Evolutionary conservation across 2,888 invertebrate genomes (phyloP).

Genomic region (Ischnura elegans): DNA sequence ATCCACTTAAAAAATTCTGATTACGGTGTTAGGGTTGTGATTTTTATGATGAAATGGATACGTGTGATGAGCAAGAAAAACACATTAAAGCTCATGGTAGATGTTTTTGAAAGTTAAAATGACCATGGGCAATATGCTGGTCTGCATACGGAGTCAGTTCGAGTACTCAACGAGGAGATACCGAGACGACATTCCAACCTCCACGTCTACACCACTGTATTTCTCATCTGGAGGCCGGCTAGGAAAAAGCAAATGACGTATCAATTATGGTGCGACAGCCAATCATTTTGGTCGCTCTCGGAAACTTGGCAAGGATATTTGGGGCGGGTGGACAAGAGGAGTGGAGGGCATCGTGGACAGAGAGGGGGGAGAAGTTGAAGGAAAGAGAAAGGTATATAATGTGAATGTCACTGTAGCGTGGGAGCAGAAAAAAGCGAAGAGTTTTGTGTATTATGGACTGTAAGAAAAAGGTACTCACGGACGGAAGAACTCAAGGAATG

Average conservation of each 20-base stretch:
- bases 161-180: no score
- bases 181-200: no score
- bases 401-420: background rate
- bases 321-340: background rate
- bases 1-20: no score
- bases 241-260: slow-evolving; percentile 55
- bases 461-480: background rate
- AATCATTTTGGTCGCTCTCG: background rate
- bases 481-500: background rate
- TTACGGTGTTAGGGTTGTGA: no score
- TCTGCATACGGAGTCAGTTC: no score
- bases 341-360: background rate
- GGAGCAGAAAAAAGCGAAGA: background rate
- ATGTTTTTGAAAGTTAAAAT: no score
- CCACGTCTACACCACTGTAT: no score
- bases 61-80: no score
- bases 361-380: background rate
- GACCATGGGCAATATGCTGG: no score
- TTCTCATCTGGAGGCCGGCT: background rate
- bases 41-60: no score
- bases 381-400: background rate
- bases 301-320: background rate
- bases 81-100: no score
- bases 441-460: slow-evolving; percentile 39
- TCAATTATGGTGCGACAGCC: slow-evolving; percentile 41